These are phyloP conservation scores for Abscondita cerata DNA, from an alignment of 2,888 invertebrate species.

Conservation along the genomic window DNA sequence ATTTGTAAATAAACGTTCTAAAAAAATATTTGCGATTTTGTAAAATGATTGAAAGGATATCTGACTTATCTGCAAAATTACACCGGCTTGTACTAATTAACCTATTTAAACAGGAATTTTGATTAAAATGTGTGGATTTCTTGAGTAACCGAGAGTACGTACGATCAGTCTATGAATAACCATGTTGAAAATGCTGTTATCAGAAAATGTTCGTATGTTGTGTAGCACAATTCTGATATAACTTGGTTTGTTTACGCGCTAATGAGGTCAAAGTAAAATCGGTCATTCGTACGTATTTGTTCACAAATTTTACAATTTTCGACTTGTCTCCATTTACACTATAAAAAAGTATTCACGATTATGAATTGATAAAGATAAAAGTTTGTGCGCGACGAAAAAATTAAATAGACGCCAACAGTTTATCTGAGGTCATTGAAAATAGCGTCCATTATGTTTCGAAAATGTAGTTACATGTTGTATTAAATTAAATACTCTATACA, in stretches of 20 bases:
- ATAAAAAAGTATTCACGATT: too few species aligned
- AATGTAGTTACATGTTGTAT: too few species aligned
- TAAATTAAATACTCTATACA: too few species aligned
- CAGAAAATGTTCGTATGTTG: slow-evolving; percentile 1
- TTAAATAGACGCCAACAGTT: slow-evolving; percentile 6
- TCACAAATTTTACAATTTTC: background rate
- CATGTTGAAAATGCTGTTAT: slow-evolving; percentile 43
- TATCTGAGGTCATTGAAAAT: slow-evolving; percentile 16
- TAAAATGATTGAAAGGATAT: slow-evolving; percentile 17
- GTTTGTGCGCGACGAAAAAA: background rate
- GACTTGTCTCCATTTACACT: background rate
- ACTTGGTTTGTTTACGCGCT: slow-evolving; percentile 33
- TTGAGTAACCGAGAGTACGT: slow-evolving; percentile 43
- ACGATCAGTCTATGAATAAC: slow-evolving; percentile 47
- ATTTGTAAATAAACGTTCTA: slow-evolving; percentile 77
- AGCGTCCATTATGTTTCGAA: slow-evolving; percentile 4
- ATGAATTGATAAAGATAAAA: slow-evolving; percentile 1
- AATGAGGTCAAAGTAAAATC: slow-evolving; percentile 27
- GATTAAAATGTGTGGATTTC: slow-evolving; percentile 40
- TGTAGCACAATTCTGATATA: slow-evolving; percentile 11
- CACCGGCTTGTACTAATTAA: slow-evolving; percentile 40
- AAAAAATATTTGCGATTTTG: slow-evolving; percentile 44
- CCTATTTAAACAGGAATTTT: slow-evolving; percentile 27
- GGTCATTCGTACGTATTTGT: background rate
- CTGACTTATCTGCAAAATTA: slow-evolving; percentile 48